phyloP scores from a whole-genome alignment of 2,888 invertebrate species.

The Stenoptilia bipunctidactyla region DNA sequence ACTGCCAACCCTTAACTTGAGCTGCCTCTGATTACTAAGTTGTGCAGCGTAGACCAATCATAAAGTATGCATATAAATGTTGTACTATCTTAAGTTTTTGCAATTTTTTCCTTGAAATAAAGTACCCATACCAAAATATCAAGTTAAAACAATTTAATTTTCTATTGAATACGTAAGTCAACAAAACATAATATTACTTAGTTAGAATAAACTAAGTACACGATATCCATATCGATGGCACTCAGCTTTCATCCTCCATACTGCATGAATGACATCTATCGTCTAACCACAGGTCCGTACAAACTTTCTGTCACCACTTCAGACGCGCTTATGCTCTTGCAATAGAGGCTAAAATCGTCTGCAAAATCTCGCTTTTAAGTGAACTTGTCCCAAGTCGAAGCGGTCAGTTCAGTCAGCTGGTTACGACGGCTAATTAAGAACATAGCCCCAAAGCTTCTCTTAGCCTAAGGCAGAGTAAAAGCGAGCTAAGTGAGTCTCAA shows the following conservation, averaged over 20 bases:
- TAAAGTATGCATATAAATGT: too few relatives aligned
- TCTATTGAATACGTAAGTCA: too few relatives aligned
- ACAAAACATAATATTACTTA: too few relatives aligned
- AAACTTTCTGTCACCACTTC: conserved; percentile 14
- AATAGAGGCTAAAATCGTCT: conserved; percentile 19
- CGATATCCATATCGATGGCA: not conserved
- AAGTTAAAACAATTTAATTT: too few relatives aligned
- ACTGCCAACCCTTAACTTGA: too few relatives aligned
- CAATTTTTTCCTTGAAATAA: too few relatives aligned
- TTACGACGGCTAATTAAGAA: conserved; percentile 64
- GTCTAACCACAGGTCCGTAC: conserved; percentile 27
- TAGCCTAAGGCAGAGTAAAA: conserved; percentile 21
- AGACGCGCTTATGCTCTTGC: conserved; percentile 13
- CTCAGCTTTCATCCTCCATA: conserved; percentile 12
- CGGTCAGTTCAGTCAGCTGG: conserved; percentile 64
- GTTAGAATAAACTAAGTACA: too few relatives aligned
- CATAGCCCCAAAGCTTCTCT: conserved; percentile 44
- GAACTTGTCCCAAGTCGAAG: conserved; percentile 22
- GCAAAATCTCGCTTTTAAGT: not conserved
- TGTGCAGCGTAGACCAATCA: too few relatives aligned
- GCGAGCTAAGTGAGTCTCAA: conserved; percentile 16
- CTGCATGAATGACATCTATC: conserved; percentile 34
- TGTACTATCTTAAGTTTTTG: too few relatives aligned
- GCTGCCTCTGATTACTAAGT: too few relatives aligned
- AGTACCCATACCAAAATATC: too few relatives aligned